Evolutionary conservation across 2,797 vertebrate species (phyloP), one percentile per base, ranked within the genome.

Genomic region (Melanotaenia trifasciata): DNA sequence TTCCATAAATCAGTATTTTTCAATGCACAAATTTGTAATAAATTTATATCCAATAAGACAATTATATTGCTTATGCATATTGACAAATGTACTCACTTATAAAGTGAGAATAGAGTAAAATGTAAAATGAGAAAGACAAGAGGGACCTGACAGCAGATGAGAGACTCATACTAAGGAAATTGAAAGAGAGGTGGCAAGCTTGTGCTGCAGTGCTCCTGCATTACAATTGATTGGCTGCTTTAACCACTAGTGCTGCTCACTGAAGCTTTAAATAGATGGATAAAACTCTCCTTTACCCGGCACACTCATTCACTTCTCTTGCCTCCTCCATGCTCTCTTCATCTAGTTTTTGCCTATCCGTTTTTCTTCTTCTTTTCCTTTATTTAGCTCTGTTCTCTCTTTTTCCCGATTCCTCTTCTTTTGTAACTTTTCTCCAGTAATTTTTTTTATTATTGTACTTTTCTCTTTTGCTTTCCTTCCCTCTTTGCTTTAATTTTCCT

Each of bases 221-320:
- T 90, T 86, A 84, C 86, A 87, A 89, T 91, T 88, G 87, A 92
- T 90, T 89, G 86, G 78, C 85, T 87, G 77, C 73, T 91, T 89
- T 88, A 91, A 88, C 84, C 50, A 77, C 78, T 81, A 80, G 30
- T 80, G 89, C 88, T 88, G 88, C 84, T 90, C 87, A 87, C 74
- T 86, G 83, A 76, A 76, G 85, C 88, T 85, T 88, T 89, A 88
- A 90, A 91, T 89, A 84, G 88, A 87, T 85, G 88, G 83, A 85
- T 91, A 80, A 90, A 90, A 89, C 87, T 84, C 74, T 87, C 78
- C 85, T 79, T 82, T 80, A 74, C 66, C 76, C 75, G 70, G 60
- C 70, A 74, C 76, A 74, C 61, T 65, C 78, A 74, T 66, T 75
- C 18, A 0, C 65, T 70, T 67, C 59, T 73, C 60, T 28, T 26